Evolutionary conservation across 2,113 vertebrate genomes (phyloP).

Genomic region (Cynoglossus semilaevis): DNA sequence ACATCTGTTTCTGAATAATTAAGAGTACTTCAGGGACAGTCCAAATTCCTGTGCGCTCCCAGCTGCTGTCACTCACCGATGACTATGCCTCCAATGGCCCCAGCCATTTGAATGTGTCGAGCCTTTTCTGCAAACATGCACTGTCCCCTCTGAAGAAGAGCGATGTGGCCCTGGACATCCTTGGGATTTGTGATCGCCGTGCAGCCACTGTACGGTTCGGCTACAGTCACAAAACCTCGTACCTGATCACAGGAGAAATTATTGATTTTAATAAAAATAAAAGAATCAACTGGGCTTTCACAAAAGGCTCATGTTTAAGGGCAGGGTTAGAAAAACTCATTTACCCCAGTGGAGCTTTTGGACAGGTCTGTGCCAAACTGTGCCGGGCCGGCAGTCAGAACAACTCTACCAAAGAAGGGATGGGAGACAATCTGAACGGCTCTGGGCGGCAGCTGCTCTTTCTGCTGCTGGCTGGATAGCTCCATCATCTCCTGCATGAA

Average conservation of each 20-base stretch:
- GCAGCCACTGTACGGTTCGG: conserved; percentile 94
- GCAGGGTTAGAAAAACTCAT: too few relatives aligned
- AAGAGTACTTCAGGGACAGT: conserved; percentile 30
- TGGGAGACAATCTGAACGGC: conserved; percentile 96
- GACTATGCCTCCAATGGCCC: conserved; percentile 95
- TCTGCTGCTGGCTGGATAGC: conserved; percentile 96
- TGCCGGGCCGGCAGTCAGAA: conserved; percentile 94
- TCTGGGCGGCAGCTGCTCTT: conserved; percentile 94
- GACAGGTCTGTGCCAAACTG: conserved; percentile 96
- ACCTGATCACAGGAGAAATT: conserved; percentile 71
- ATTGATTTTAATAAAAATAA: background rate
- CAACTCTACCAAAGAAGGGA: conserved; percentile 94
- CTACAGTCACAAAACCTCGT: conserved; percentile 88
- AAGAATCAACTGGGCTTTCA: too few relatives aligned
- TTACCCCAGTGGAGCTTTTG: conserved; percentile 88
- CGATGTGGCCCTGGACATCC: conserved; percentile 88
- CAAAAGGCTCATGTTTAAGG: too few relatives aligned
- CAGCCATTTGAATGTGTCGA: conserved; percentile 91
- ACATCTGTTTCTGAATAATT: conserved; percentile 43
- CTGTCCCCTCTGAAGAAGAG: conserved; percentile 92
- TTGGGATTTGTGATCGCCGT: conserved; percentile 87
- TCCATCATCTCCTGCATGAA: conserved; percentile 99
- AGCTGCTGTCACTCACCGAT: conserved; percentile 81
- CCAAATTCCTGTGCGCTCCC: too few relatives aligned
- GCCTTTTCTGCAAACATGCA: conserved; percentile 99